phyloP scores from a whole-genome alignment of 2,113 vertebrate species.

The Argyrosomus japonicus region DNA sequence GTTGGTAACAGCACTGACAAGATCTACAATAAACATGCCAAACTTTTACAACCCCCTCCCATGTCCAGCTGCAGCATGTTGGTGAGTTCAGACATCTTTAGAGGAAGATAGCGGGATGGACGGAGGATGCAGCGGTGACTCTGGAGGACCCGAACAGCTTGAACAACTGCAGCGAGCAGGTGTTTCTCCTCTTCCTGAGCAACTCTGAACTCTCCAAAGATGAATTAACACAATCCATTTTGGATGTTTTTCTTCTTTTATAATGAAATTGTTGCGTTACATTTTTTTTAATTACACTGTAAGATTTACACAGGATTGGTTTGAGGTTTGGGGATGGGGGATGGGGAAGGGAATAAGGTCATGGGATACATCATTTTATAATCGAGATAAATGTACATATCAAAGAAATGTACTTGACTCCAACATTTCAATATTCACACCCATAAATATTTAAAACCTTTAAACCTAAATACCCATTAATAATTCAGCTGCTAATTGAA shows the following conservation, averaged over 20 bases:
- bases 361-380: conserved; percentile 14
- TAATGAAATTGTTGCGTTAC: conserved; percentile 17
- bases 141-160: conserved; percentile 51
- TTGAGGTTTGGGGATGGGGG: background rate
- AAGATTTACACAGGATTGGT: conserved; percentile 36
- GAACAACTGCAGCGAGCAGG: conserved; percentile 71
- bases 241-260: background rate
- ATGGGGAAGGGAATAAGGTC: background rate
- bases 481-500: conserved; percentile 36
- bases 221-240: conserved; percentile 46
- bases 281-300: conserved; percentile 39
- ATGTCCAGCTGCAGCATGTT: conserved; percentile 75
- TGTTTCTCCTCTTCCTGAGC: conserved; percentile 70
- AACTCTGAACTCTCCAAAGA: conserved; percentile 51
- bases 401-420: conserved; percentile 24
- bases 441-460: conserved; percentile 62
- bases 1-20: conserved; percentile 66
- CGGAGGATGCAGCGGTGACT: conserved; percentile 54
- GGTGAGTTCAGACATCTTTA: conserved; percentile 44
- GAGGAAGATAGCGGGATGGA: conserved; percentile 53
- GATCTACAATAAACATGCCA: conserved; percentile 79
- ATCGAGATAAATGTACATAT: conserved; percentile 19
- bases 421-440: conserved; percentile 16
- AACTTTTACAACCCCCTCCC: conserved; percentile 69
- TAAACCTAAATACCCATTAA: conserved; percentile 47